Conservation (phyloP, 92 coral and sea anemone species). For the Isaurus tuberculatus region DNA sequence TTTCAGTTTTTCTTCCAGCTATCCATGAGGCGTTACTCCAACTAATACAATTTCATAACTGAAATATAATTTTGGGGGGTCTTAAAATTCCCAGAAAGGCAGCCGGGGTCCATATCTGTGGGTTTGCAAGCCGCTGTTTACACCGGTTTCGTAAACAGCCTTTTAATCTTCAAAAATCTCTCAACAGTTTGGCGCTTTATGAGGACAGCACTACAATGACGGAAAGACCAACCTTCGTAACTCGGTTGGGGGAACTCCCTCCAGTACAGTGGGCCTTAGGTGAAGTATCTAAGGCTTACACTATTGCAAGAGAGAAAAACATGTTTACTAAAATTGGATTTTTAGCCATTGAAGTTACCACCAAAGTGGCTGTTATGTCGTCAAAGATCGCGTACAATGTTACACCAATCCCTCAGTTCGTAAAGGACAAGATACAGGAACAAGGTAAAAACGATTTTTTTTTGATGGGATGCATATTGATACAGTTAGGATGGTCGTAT, state of each 20-base stretch:
- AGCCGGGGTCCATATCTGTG: no score
- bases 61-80: no score
- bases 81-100: no score
- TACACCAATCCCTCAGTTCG: constrained; percentile 31
- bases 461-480: no score
- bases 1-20: no score
- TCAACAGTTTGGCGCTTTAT: not conserved
- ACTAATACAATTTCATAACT: no score
- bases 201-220: not conserved
- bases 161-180: not conserved
- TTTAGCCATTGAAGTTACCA: constrained; percentile 27
- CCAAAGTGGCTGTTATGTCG: constrained; percentile 11
- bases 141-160: no score
- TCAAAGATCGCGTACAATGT: constrained; percentile 19
- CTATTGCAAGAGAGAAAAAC: constrained; percentile 5
- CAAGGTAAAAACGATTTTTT: not conserved
- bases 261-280: constrained; percentile 9
- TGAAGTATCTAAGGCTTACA: constrained; percentile 12
- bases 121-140: no score
- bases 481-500: no score
- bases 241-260: constrained; percentile 31
- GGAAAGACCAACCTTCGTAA: not conserved
- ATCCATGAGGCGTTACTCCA: no score
- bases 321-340: constrained; percentile 17
- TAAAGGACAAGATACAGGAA: constrained; percentile 27